Conservation (phyloP, 2,888 invertebrate species). For the Tachina lurida region DNA sequence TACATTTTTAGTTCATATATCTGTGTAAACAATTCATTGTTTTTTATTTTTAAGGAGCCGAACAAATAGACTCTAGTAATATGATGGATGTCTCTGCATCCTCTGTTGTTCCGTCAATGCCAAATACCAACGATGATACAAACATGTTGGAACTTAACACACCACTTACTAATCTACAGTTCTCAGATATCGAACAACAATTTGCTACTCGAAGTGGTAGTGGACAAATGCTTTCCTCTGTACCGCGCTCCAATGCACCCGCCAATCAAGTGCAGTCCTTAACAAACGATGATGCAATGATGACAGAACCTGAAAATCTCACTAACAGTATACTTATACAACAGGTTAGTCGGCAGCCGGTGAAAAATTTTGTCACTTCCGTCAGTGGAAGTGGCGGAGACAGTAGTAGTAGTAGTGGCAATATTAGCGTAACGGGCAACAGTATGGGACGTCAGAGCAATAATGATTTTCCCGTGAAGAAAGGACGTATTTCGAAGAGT, state of each 20-base stretch:
- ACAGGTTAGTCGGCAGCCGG: slow-evolving; percentile 67
- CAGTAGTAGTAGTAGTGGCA: slow-evolving; percentile 30
- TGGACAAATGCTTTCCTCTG: slow-evolving; percentile 48
- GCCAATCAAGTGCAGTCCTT: slow-evolving; percentile 45
- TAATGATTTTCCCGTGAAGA: slow-evolving; percentile 78
- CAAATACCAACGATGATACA: slow-evolving; percentile 76
- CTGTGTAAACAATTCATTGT: not conserved
- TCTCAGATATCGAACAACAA: slow-evolving; percentile 78
- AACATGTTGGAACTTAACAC: slow-evolving; percentile 82
- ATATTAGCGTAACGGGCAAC: slow-evolving; percentile 27
- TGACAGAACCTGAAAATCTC: slow-evolving; percentile 59
- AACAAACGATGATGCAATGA: slow-evolving; percentile 62
- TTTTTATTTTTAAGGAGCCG: slow-evolving; percentile 72
- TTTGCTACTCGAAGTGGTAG: slow-evolving; percentile 73
- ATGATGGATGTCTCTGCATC: slow-evolving; percentile 79
- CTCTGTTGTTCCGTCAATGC: slow-evolving; percentile 66
- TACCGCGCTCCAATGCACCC: slow-evolving; percentile 54
- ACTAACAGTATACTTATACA: slow-evolving; percentile 52
- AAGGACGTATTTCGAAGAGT: slow-evolving; percentile 81
- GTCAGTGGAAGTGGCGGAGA: slow-evolving; percentile 17
- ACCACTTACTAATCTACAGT: slow-evolving; percentile 77
- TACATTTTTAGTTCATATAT: not conserved
- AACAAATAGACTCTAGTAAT: slow-evolving; percentile 78
- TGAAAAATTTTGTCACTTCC: slow-evolving; percentile 69
- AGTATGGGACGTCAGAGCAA: slow-evolving; percentile 56